Evolutionary conservation across 2,797 vertebrate species (phyloP).

Genomic region (Rhabdomys pumilio): DNA sequence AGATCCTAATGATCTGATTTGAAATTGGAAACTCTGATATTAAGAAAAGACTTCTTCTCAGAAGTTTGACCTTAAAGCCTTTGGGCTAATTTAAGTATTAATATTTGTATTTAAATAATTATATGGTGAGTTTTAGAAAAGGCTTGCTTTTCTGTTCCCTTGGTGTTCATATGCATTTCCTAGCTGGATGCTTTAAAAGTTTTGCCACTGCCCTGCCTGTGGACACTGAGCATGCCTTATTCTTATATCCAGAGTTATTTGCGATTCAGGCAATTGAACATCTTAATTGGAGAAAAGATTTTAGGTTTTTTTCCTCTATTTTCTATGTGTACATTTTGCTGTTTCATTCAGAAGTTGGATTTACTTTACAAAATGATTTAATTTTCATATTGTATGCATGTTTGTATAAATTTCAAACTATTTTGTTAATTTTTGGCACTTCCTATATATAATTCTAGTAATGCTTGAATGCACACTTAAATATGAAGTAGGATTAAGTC

Average conservation of each 20-base stretch:
- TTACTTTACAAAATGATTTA: slow-evolving; percentile 68
- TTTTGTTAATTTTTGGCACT: slow-evolving; percentile 65
- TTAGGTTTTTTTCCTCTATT: neutral
- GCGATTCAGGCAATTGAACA: neutral
- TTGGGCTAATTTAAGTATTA: slow-evolving; percentile 53
- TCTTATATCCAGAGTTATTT: neutral
- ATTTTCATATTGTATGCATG: slow-evolving; percentile 58
- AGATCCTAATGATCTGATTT: slow-evolving; percentile 8
- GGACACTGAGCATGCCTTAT: neutral
- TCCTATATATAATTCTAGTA: neutral
- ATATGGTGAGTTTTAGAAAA: slow-evolving; percentile 27
- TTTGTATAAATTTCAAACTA: slow-evolving; percentile 60
- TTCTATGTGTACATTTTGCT: slow-evolving; percentile 49
- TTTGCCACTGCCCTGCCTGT: neutral
- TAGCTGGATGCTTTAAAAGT: slow-evolving; percentile 12
- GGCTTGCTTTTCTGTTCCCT: neutral
- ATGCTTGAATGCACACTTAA: slow-evolving; percentile 14
- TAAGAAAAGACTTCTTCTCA: slow-evolving; percentile 31
- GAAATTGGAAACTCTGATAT: neutral
- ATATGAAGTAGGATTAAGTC: neutral
- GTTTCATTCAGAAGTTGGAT: slow-evolving; percentile 54
- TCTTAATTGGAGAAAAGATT: slow-evolving; percentile 11
- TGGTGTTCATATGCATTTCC: neutral
- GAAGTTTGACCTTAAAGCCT: slow-evolving; percentile 48
- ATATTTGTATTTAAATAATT: slow-evolving; percentile 47